Conservation (phyloP, 2,888 invertebrate genomes). For the Drosophila robusta region DNA sequence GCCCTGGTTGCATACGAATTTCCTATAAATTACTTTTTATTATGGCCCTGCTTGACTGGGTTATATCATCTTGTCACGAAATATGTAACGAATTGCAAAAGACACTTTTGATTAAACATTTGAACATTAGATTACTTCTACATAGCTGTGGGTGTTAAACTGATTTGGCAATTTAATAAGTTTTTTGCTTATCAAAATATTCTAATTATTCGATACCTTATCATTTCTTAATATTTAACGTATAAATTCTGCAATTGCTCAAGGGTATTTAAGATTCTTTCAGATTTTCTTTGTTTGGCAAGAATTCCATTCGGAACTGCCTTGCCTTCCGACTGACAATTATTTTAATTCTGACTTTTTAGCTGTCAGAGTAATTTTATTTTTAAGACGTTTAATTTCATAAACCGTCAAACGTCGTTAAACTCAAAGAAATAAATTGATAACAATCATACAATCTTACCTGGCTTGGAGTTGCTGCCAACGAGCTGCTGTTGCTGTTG, state of each 20-base stretch:
- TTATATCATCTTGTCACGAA: neutral
- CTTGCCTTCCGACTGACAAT: too few species aligned
- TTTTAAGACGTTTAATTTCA: neutral
- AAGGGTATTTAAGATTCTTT: too few species aligned
- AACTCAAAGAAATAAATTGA: neutral
- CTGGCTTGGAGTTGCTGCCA: conserved; percentile 83
- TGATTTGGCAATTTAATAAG: neutral
- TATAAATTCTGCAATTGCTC: too few species aligned
- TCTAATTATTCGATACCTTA: neutral
- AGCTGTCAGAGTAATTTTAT: neutral
- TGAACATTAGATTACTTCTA: too few species aligned
- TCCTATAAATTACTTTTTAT: conserved; percentile 10
- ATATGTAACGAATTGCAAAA: neutral
- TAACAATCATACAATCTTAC: conserved; percentile 59
- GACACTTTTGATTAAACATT: conserved; percentile 14
- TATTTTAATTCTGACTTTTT: too few species aligned
- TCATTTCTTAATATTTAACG: too few species aligned
- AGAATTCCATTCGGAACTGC: neutral
- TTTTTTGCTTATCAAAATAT: neutral
- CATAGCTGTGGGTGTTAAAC: too few species aligned
- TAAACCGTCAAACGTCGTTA: neutral
- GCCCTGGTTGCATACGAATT: conserved; percentile 25
- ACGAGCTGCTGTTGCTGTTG: conserved; percentile 77
- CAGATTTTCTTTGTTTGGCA: neutral
- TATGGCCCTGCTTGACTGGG: neutral